Conservation (phyloP, 2,888 invertebrate species). For the Siphonodentalium dalli region DNA sequence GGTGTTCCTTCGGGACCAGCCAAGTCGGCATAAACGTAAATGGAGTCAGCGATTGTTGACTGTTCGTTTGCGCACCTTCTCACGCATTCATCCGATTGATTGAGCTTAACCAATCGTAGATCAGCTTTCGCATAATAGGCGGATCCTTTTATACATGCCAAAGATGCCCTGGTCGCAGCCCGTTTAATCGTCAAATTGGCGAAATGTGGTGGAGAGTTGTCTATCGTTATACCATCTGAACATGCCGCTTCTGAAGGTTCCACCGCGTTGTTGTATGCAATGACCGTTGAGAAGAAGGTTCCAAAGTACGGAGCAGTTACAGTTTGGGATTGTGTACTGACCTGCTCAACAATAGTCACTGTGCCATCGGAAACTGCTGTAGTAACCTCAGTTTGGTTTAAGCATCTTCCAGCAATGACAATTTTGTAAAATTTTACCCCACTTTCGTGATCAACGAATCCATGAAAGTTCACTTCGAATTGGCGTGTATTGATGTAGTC, state of each 20-base stretch:
- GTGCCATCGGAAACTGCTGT: too few relatives aligned
- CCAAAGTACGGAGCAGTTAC: slow-evolving; percentile 27
- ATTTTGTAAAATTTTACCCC: slow-evolving; percentile 29
- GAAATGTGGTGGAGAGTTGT: slow-evolving; percentile 26
- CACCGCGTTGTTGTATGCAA: slow-evolving; percentile 46
- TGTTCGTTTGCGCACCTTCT: neutral
- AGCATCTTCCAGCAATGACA: slow-evolving; percentile 16
- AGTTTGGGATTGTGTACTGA: neutral
- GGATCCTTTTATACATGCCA: slow-evolving; percentile 14
- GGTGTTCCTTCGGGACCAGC: too few relatives aligned
- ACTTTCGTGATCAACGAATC: slow-evolving; percentile 37
- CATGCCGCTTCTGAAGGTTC: slow-evolving; percentile 37
- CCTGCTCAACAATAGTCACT: too few relatives aligned
- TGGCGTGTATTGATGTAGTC: slow-evolving; percentile 28
- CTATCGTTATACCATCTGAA: slow-evolving; percentile 41
- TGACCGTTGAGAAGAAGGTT: slow-evolving; percentile 32
- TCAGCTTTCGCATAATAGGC: slow-evolving; percentile 20
- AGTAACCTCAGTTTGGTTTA: too few relatives aligned
- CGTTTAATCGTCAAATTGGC: slow-evolving; percentile 22
- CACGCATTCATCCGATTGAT: neutral
- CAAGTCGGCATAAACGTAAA: too few relatives aligned
- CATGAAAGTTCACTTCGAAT: slow-evolving; percentile 30
- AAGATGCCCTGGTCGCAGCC: slow-evolving; percentile 11
- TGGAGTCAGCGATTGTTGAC: neutral
- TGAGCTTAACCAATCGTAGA: slow-evolving; percentile 11